Evolutionary conservation across 2,888 invertebrate species (phyloP).

Genomic region (Antheraea yamamai): DNA sequence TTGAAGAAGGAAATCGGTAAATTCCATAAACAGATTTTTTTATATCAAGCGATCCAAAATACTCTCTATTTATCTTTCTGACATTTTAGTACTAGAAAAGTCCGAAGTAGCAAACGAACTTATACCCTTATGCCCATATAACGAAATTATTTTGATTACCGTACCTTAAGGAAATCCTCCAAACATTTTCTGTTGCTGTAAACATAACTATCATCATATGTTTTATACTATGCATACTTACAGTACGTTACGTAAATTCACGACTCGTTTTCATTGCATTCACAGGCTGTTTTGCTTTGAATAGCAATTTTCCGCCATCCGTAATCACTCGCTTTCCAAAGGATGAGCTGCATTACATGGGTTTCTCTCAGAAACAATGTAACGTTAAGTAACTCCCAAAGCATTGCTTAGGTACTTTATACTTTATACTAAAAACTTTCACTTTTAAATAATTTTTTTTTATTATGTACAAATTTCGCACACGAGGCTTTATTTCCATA

Average conservation of each 20-base stretch:
- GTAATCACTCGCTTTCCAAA: constrained; percentile 41
- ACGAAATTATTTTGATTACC: too few species aligned
- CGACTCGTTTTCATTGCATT: constrained; percentile 40
- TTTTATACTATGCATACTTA: not conserved
- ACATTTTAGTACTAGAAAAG: too few species aligned
- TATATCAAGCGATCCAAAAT: too few species aligned
- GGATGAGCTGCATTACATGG: constrained; percentile 30
- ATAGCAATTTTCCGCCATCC: constrained; percentile 52
- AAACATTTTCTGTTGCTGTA: not conserved
- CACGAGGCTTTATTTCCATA: too few species aligned
- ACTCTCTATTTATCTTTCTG: too few species aligned
- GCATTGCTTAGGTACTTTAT: not conserved
- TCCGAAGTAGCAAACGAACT: too few species aligned
- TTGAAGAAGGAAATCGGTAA: too few species aligned
- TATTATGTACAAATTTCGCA: not conserved
- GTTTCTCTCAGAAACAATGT: constrained; percentile 27
- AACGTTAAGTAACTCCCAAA: not conserved
- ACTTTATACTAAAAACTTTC: not conserved
- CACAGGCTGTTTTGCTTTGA: constrained; percentile 42
- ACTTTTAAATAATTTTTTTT: not conserved
- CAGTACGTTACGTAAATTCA: constrained; percentile 31
- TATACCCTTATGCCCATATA: too few species aligned
- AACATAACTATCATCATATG: not conserved
- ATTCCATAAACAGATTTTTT: too few species aligned
- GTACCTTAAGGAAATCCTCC: too few species aligned